These are phyloP conservation scores for Philereme vetulata DNA, from an alignment of 2,888 invertebrate species.

Conservation along the genomic window DNA sequence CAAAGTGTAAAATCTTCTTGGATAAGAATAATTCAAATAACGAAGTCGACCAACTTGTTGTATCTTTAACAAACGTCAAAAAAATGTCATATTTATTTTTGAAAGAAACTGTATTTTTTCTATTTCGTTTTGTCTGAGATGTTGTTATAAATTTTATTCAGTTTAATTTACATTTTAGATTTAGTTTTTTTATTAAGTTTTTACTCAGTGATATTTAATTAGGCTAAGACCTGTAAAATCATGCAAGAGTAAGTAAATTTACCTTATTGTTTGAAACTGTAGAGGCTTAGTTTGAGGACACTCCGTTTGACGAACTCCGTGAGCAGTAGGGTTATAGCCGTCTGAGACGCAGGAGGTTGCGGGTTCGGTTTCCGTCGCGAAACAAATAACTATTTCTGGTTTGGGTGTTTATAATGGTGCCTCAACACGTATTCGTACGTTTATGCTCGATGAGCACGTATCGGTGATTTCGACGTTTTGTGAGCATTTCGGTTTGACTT, in stretches of 20 bases:
- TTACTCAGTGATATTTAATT: constrained; percentile 52
- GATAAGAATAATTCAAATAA: constrained; percentile 31
- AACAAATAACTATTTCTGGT: no score
- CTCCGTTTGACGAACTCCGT: no score
- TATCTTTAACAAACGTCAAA: constrained; percentile 38
- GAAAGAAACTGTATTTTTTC: constrained; percentile 59
- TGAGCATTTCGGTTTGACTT: no score
- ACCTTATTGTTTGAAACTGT: neutral
- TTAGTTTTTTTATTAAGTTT: constrained; percentile 69
- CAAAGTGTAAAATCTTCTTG: neutral
- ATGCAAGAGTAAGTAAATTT: constrained; percentile 73
- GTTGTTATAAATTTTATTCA: constrained; percentile 76
- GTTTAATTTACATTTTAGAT: constrained; percentile 63
- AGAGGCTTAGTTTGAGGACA: neutral
- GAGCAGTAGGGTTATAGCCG: no score
- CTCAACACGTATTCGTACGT: no score
- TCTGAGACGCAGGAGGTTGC: no score
- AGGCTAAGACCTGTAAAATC: constrained; percentile 54
- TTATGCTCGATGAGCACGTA: no score
- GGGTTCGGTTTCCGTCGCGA: no score
- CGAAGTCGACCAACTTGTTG: constrained; percentile 38
- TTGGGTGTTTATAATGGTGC: no score
- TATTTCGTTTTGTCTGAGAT: constrained; percentile 64
- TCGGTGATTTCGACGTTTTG: no score
- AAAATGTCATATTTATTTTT: constrained; percentile 43